Percentiles rank a stretch among this genome's conserved stretches.
Conservation (phyloP, 2,888 invertebrate species). For the Orchesella flavescens region DNA sequence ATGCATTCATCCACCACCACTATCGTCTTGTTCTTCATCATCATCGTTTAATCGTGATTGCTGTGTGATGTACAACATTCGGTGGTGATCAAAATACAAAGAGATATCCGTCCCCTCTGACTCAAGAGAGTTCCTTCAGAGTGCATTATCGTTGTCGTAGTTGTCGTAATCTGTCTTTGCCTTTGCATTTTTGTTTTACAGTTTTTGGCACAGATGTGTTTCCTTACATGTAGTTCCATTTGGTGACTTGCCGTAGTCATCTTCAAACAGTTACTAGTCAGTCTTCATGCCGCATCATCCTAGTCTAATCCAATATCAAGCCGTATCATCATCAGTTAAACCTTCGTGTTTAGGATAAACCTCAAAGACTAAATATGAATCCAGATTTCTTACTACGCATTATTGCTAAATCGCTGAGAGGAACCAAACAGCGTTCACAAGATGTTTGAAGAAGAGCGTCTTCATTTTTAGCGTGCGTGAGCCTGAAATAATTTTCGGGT, state of each 20-base stretch:
- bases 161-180: slow-evolving; percentile 3
- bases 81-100: background rate
- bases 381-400: too few species aligned
- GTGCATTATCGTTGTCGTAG: background rate
- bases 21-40: slow-evolving; percentile 3
- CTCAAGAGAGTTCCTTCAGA: background rate
- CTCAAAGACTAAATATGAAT: too few species aligned
- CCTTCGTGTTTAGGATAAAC: too few species aligned
- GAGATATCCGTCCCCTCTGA: background rate
- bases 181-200: background rate
- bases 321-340: too few species aligned
- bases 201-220: slow-evolving; percentile 9
- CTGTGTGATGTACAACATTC: slow-evolving; percentile 16
- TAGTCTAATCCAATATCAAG: too few species aligned
- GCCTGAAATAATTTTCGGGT: background rate
- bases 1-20: background rate
- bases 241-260: too few species aligned
- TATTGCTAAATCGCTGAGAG: too few species aligned
- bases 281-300: too few species aligned
- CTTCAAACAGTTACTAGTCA: too few species aligned
- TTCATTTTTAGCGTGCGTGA: slow-evolving; percentile 28
- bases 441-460: too few species aligned
- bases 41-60: slow-evolving; percentile 18
- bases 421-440: too few species aligned
- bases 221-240: too few species aligned